phyloP scores from a whole-genome alignment of 2,888 invertebrate genomes.

The Andrena bicolor region DNA sequence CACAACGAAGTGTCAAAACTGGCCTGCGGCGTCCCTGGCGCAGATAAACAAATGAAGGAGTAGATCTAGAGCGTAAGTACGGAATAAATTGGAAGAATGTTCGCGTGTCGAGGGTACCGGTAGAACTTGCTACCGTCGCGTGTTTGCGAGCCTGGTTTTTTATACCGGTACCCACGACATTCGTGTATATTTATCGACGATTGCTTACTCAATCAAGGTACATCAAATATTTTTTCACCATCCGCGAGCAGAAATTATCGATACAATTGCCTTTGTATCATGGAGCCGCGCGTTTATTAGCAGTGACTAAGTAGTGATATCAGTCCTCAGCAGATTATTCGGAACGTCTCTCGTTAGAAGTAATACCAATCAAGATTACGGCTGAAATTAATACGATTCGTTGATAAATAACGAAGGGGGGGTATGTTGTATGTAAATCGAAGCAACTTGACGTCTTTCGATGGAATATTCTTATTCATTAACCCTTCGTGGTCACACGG shows the following conservation, averaged over 20 bases:
- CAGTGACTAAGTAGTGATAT: no score
- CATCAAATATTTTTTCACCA: background rate
- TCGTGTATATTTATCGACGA: conserved; percentile 36
- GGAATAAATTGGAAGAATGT: conserved; percentile 5
- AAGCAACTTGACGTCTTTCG: no score
- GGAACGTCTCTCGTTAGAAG: no score
- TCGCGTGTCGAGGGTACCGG: conserved; percentile 30
- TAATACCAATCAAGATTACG: no score
- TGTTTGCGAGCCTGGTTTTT: conserved; percentile 16
- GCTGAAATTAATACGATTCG: no score
- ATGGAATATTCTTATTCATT: no score
- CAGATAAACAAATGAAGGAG: conserved; percentile 33
- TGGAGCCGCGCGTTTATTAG: background rate
- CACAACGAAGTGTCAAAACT: conserved; percentile 30
- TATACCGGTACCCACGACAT: background rate
- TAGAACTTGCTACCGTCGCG: conserved; percentile 35
- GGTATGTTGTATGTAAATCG: no score
- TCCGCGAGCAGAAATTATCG: background rate
- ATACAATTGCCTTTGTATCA: background rate
- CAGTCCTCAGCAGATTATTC: no score
- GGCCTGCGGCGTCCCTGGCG: background rate
- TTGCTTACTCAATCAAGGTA: conserved; percentile 36
- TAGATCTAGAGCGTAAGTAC: background rate
- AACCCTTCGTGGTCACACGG: no score
- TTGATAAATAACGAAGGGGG: no score